Percentiles rank a stretch among this genome's conserved stretches.
These are phyloP conservation scores for Schlechtendalia chinensis DNA, from an alignment of 1,140 invertebrate species.

Conservation along the genomic window DNA sequence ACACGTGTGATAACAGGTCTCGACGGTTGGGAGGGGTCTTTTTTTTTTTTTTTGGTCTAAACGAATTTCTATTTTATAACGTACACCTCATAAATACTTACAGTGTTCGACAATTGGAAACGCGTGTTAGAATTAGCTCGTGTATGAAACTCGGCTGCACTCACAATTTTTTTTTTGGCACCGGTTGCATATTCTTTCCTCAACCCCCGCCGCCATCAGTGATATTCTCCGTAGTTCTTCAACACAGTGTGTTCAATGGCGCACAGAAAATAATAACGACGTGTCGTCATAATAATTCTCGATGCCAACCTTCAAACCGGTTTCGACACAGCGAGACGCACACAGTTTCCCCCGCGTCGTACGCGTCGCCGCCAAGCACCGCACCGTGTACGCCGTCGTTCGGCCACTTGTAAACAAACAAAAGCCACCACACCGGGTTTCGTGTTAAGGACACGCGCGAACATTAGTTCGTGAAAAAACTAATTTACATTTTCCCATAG, in stretches of 20 bases:
- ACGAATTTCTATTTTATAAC: too few relatives aligned
- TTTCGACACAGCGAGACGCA: conserved; percentile 13
- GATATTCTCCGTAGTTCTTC: background rate
- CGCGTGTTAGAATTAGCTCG: too few relatives aligned
- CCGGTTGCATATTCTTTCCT: background rate
- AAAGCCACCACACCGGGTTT: conserved; percentile 17
- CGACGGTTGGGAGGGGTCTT: too few relatives aligned
- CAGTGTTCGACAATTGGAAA: too few relatives aligned
- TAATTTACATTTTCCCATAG: conserved; percentile 1
- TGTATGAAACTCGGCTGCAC: background rate
- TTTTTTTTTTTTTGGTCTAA: too few relatives aligned
- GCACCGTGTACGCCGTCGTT: background rate
- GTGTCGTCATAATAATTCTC: conserved; percentile 16
- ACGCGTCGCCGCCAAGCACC: background rate
- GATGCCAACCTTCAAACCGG: conserved; percentile 35
- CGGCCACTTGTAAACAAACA: conserved; percentile 22
- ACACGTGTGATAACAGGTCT: background rate
- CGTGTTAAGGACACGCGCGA: background rate
- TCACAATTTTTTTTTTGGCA: background rate
- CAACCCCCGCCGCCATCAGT: too few relatives aligned
- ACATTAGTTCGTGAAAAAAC: background rate
- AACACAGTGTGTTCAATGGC: conserved; percentile 11
- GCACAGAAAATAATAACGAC: conserved; percentile 29
- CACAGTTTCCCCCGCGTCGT: background rate
- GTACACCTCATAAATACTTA: too few relatives aligned